Base-by-base conservation (phyloP, 2,888 invertebrate species). In the Cistogaster globosa region DNA sequence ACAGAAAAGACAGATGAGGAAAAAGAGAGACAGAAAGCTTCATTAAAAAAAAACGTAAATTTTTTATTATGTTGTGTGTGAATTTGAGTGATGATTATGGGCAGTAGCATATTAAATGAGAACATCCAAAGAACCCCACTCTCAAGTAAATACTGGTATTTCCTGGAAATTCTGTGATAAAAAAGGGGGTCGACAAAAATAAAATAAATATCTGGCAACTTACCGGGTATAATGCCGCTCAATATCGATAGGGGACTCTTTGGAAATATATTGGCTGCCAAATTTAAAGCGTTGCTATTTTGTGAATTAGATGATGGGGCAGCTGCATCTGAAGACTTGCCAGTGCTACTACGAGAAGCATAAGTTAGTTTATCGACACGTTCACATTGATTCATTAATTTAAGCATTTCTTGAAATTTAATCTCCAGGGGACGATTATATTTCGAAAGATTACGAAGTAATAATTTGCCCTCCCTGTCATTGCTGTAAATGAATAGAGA, bases 171-270 rank as follows among this genome's bases (percentile, higher is more conserved):
- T 26, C 26, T 26, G 26, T 26, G 8, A 32, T 32, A 7, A 32
- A 32, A 32, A 32, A 26, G 26, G 4, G 4, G 4, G 4, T 26
- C 26, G 26, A 26, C 26, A 26, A 26, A 26, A 26, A 32, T 32
- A 7, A 32, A 8, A 32, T 7, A 32, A 32, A 5, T 32, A 3
- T 32, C 8, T 32, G 32, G 8, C 32, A 32, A 68, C 87, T 88
- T 89, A 97, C 97, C 97, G 93, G 97, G 97, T 90, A 97, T 94
- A 87, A 97, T 97, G 48, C 97, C 97, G 90, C 95, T 96, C 65
- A 97, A 93, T 86, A 97, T 90, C 0, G 96, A 95, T 48, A 96
- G 93, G 9, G 96, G 95, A 90, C 95, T 96, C 87, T 95, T 95
- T 0, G 94, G 94, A 86, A 94, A 94, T 86, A 94, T 92, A 67